Base-by-base conservation (phyloP, 2,797 vertebrate species). In the Toxotes lorentzi region DNA sequence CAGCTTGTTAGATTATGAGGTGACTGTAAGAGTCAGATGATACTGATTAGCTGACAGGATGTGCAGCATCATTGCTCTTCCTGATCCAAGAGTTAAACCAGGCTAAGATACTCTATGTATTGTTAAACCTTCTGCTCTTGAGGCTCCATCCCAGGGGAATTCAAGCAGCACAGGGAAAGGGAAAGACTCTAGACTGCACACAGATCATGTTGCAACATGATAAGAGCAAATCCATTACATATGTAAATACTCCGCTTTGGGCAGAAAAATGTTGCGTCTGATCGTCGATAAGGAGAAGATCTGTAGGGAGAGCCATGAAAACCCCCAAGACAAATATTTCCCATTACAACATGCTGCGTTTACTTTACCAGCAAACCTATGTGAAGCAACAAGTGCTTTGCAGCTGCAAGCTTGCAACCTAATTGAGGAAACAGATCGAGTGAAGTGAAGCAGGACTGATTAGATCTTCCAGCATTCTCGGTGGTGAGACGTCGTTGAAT, bases 391-490 rank as follows among this genome's bases (percentile, higher is more conserved):
- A 75, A 77, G 70, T 19, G 9, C 75, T 76, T 61, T 85, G 82
- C 82, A 86, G 88, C 85, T 89, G 85, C 68, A 62, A 88, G 84
- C 81, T 64, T 86, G 53, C 66, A 80, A 51, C 83, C 76, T 89
- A 84, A 90, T 82, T 88, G 86, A 87, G 83, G 80, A 84, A 91
- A 81, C 73, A 34, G 87, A 89, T 89, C 76, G 35, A 84, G 90
- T 82, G 86, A 87, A 85, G 88, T 87, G 85, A 86, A 91, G 85
- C 89, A 82, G 75, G 65, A 81, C 86, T 91, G 88, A 93, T 92
- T 91, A 86, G 73, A 87, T 91, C 87, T 88, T 85, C 61, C 70
- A 74, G 78, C 79, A 51, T 88, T 86, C 75, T 88, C 74, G 9
- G 70, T 64, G 77, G 75, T 4, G 66, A 76, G 78, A 89, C 58